These are phyloP conservation scores for Rhyacichthys aspro DNA, from an alignment of 2,797 vertebrate species.

Conservation along the genomic window DNA sequence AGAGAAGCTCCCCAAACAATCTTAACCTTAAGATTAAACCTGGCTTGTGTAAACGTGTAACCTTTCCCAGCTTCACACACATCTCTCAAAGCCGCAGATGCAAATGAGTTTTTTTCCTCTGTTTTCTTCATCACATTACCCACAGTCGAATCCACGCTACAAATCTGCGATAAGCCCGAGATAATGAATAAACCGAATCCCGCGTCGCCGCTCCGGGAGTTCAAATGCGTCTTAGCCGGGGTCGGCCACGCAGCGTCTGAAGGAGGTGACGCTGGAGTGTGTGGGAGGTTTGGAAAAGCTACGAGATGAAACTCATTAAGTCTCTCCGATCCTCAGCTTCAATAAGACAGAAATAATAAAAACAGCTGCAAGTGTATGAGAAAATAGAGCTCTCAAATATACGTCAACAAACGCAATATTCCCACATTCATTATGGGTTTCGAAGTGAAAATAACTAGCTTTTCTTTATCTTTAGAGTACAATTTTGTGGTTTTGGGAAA, in stretches of 20 bases:
- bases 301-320: slow-evolving; percentile 74
- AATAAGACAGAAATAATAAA: slow-evolving; percentile 71
- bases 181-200: slow-evolving; percentile 42
- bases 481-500: no score
- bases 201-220: slow-evolving; percentile 17
- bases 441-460: no score
- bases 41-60: no score
- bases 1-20: no score
- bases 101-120: slow-evolving; percentile 10
- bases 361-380: slow-evolving; percentile 50
- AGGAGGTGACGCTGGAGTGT: slow-evolving; percentile 52
- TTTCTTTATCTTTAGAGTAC: no score
- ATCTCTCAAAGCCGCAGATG: slow-evolving; percentile 19
- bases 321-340: slow-evolving; percentile 61
- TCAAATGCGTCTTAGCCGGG: slow-evolving; percentile 13
- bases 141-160: slow-evolving; percentile 3
- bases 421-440: no score
- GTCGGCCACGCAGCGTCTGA: slow-evolving; percentile 23
- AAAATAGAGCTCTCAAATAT: slow-evolving; percentile 46
- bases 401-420: neutral
- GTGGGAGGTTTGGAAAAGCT: slow-evolving; percentile 53
- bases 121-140: slow-evolving; percentile 12
- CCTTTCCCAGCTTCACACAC: no score
- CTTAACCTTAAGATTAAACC: no score
- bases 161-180: slow-evolving; percentile 11